Conservation (phyloP, 2,113 vertebrate genomes). For the Pelobates fuscus region DNA sequence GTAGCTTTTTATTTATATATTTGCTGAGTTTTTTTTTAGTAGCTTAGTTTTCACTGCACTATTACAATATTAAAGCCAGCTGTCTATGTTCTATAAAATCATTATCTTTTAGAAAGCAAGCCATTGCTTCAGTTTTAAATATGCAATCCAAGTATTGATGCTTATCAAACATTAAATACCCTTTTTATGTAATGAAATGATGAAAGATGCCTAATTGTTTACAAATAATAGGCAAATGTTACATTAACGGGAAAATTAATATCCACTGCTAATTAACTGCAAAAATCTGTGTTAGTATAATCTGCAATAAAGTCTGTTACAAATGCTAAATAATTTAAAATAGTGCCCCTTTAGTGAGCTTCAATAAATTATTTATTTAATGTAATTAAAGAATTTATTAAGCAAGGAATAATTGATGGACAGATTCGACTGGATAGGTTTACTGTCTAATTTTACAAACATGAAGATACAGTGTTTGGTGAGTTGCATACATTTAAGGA, state of each 20-base stretch:
- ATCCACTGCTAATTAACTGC: conserved; percentile 69
- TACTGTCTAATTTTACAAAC: neutral
- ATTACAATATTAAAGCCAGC: conserved; percentile 14
- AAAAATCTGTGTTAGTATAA: conserved; percentile 49
- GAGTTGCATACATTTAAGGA: no score
- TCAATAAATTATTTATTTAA: conserved; percentile 77
- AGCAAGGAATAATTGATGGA: conserved; percentile 68
- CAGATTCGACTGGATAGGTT: conserved; percentile 57
- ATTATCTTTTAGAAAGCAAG: conserved; percentile 7
- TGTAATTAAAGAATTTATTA: conserved; percentile 80
- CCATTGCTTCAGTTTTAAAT: neutral
- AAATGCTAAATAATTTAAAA: conserved; percentile 76
- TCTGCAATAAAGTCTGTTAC: conserved; percentile 69
- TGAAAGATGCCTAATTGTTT: conserved; percentile 71
- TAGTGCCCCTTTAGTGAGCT: conserved; percentile 67
- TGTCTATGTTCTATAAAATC: conserved; percentile 10
- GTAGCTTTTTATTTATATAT: neutral
- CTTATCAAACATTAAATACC: conserved; percentile 49
- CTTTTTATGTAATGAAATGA: conserved; percentile 63
- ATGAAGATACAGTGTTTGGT: no score
- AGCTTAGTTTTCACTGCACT: neutral
- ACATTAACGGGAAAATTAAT: conserved; percentile 70
- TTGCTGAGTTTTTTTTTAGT: neutral
- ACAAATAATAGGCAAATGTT: conserved; percentile 72
- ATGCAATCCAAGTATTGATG: conserved; percentile 46